Conservation (phyloP, 2,113 vertebrate species). For the Enhydra lutris region DNA sequence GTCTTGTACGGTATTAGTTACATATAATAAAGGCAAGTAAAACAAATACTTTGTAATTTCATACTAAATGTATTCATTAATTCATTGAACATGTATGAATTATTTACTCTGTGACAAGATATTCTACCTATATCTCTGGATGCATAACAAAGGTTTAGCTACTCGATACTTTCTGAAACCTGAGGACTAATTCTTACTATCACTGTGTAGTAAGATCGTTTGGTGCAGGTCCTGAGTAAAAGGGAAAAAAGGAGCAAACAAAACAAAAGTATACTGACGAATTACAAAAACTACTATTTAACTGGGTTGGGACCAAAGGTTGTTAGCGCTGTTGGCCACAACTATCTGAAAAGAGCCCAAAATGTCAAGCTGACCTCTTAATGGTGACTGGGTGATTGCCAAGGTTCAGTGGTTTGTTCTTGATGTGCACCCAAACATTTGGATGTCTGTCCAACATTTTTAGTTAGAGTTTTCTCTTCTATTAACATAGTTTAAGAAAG, state of each 20-base stretch:
- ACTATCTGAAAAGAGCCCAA: neutral
- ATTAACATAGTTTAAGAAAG: neutral
- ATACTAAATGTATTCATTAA: neutral
- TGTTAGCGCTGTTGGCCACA: neutral
- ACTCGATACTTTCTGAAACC: neutral
- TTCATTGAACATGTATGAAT: neutral
- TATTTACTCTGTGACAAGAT: neutral
- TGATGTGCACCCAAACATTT: neutral
- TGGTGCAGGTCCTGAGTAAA: neutral
- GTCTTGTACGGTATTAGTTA: neutral
- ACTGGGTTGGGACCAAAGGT: conserved; percentile 39
- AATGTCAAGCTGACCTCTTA: conserved; percentile 51
- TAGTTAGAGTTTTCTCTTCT: neutral
- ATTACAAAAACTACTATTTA: conserved; percentile 43
- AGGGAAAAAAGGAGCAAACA: neutral
- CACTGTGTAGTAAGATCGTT: neutral
- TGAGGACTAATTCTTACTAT: neutral
- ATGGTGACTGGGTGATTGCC: neutral
- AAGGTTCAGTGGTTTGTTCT: conserved; percentile 17
- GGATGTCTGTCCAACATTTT: neutral
- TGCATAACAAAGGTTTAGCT: neutral
- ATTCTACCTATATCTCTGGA: neutral
- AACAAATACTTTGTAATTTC: neutral
- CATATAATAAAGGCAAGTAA: neutral
- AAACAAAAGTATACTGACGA: neutral